Evolutionary conservation across 2,113 vertebrate genomes (phyloP), one percentile per base, ranked within the genome.

Genomic region (Zeus faber): DNA sequence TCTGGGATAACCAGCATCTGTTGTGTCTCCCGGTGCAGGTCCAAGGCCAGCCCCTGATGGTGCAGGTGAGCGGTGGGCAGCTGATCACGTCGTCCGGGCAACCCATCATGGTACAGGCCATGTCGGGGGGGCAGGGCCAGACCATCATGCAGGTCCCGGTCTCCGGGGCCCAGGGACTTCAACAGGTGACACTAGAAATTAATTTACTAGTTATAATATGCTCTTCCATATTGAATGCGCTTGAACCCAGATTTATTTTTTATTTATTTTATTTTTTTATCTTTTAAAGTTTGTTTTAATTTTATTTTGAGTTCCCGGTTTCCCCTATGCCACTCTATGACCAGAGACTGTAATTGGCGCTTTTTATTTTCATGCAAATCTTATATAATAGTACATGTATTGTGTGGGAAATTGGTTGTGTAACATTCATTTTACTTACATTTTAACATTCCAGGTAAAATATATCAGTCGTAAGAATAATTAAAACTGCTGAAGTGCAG

Each of bases 61-160:
- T 99, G 3, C 97, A 99, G 79, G 97, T 98, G 61, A 99, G 97
- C 74, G 96, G 96, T 6, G 96, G 97, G 13, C 97, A 99, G 76
- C 90, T 99, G 66, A 98, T 99, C 84, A 99, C 96, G 4, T 98
- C 96, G 4, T 96, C 95, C 1, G 97, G 97, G 7, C 97, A 99
- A 68, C 97, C 97, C 8, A 98, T 99, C 80, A 99, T 99, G 97
- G 96, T 99, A 41, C 97, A 99, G 84, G 97, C 97, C 40, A 96
- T 99, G 86, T 93, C 94, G 0, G 93, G 95, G 21, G 91, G 94
- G 25, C 97, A 99, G 85, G 95, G 95, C 49, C 97, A 98, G 80
- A 98, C 96, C 50, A 97, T 98, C 71, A 98, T 98, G 96, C 96
- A 99, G 53, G 93, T 99, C 14, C 96, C 97, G 0, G 92, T 99